These are phyloP conservation scores for Gracilinanus agilis DNA, from an alignment of 2,113 vertebrate species.

Conservation along the genomic window DNA sequence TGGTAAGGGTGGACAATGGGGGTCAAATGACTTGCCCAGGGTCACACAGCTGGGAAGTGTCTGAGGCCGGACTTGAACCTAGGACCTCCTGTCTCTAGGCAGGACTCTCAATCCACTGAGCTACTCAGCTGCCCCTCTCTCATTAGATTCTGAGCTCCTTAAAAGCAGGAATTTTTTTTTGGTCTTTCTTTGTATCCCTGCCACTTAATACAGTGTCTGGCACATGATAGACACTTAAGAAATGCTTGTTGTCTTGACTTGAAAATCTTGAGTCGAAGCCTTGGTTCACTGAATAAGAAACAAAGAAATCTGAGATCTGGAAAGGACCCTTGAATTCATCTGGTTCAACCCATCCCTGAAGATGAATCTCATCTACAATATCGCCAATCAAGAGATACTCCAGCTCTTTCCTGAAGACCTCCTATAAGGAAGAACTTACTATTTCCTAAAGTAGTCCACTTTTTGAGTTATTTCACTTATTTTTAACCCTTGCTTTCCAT, in stretches of 20 bases:
- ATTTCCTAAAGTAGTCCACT: not conserved
- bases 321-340: not conserved
- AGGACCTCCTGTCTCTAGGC: too few relatives aligned
- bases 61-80: too few relatives aligned
- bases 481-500: too few relatives aligned
- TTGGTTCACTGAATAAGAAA: not conserved
- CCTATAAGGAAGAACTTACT: not conserved
- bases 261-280: not conserved
- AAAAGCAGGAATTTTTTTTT: not conserved
- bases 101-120: too few relatives aligned
- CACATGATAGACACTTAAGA: not conserved
- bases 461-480: not conserved
- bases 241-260: not conserved
- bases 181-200: not conserved
- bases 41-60: too few relatives aligned
- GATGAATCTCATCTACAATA: not conserved
- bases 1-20: too few relatives aligned
- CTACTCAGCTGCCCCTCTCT: too few relatives aligned
- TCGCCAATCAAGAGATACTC: not conserved
- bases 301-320: not conserved
- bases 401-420: not conserved
- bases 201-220: not conserved
- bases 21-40: too few relatives aligned
- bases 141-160: not conserved
- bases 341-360: not conserved